These are phyloP conservation scores for Pterois miles DNA, from an alignment of 2,797 vertebrate genomes.

Conservation along the genomic window DNA sequence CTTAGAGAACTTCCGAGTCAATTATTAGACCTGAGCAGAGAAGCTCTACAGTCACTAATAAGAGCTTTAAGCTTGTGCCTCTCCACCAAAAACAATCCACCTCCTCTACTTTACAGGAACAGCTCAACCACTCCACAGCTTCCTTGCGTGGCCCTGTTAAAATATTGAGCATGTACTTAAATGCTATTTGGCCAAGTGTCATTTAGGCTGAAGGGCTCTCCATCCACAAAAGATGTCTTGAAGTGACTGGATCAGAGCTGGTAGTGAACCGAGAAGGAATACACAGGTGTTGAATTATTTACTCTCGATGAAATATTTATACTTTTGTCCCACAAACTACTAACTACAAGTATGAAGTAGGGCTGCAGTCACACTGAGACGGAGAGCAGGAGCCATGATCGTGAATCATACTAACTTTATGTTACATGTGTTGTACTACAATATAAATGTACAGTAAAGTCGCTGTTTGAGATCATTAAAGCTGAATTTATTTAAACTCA, in stretches of 20 bases:
- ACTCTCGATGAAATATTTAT: constrained; percentile 82
- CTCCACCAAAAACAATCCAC: constrained; percentile 65
- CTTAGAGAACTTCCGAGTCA: constrained; percentile 1
- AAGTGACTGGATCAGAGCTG: constrained; percentile 83
- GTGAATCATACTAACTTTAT: constrained; percentile 18
- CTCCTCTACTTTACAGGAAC: constrained; percentile 67
- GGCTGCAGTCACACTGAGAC: constrained; percentile 31
- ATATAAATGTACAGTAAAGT: background rate
- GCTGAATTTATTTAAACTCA: background rate
- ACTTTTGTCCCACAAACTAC: constrained; percentile 81
- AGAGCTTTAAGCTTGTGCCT: constrained; percentile 39
- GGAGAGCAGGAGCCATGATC: background rate
- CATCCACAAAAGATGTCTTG: constrained; percentile 84
- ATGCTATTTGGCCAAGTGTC: constrained; percentile 88
- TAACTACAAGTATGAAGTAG: constrained; percentile 63
- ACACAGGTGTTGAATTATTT: constrained; percentile 85
- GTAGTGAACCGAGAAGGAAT: constrained; percentile 74
- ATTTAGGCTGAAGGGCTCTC: constrained; percentile 86
- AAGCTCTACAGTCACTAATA: constrained; percentile 42
- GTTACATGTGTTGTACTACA: background rate
- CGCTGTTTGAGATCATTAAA: background rate
- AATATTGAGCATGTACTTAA: constrained; percentile 90
- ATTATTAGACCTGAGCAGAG: constrained; percentile 35
- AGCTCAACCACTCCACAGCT: constrained; percentile 67
- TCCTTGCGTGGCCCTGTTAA: constrained; percentile 82